These are phyloP conservation scores for Pocillopora grandis DNA, from an alignment of 92 coral and sea anemone species.

Conservation along the genomic window DNA sequence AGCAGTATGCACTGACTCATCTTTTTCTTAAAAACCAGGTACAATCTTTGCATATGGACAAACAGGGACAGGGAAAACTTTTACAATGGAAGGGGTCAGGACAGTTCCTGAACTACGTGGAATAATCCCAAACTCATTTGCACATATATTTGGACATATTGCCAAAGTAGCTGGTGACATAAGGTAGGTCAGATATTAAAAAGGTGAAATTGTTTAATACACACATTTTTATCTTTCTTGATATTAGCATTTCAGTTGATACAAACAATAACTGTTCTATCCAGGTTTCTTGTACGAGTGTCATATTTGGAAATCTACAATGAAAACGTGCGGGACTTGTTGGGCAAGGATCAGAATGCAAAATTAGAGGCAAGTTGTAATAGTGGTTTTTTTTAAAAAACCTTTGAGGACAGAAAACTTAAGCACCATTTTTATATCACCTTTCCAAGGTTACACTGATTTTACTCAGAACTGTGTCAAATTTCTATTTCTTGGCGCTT, in stretches of 20 bases:
- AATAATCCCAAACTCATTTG: slow-evolving; percentile 97
- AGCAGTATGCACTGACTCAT: no score
- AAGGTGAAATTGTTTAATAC: background rate
- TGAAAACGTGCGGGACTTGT: slow-evolving; percentile 96
- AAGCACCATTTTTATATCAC: no score
- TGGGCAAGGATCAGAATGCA: slow-evolving; percentile 92
- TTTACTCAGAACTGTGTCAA: background rate
- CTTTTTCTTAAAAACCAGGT: slow-evolving; percentile 47
- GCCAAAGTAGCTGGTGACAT: slow-evolving; percentile 97
- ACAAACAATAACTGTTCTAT: background rate
- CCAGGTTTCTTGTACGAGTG: slow-evolving; percentile 92
- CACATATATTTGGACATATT: slow-evolving; percentile 96
- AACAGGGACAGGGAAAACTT: slow-evolving; percentile 98
- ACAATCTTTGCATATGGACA: slow-evolving; percentile 99
- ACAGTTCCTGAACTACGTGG: slow-evolving; percentile 94
- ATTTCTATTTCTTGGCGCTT: background rate
- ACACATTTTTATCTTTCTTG: background rate
- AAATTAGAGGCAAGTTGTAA: slow-evolving; percentile 72
- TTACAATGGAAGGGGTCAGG: slow-evolving; percentile 97
- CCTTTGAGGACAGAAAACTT: no score
- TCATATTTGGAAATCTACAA: slow-evolving; percentile 97
- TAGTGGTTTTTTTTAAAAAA: no score
- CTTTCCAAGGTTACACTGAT: no score
- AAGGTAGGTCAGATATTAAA: slow-evolving; percentile 48
- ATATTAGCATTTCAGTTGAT: background rate